Percentiles rank a stretch among this genome's conserved stretches.
Evolutionary conservation across 2,113 vertebrate genomes (phyloP).

Genomic region (Azemiops feae): DNA sequence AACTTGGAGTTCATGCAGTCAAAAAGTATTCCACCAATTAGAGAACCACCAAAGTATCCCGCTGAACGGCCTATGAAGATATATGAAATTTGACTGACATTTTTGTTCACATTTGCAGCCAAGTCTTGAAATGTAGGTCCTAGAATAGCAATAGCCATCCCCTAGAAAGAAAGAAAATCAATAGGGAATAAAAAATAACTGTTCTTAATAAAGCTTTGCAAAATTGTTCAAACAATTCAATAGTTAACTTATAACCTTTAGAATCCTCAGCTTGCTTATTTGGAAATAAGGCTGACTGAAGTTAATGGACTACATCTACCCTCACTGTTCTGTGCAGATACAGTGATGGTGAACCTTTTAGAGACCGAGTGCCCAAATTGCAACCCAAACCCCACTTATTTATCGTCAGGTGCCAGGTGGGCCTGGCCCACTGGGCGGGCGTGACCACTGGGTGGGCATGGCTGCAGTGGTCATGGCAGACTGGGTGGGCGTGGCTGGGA

Average conservation of each 20-base stretch:
- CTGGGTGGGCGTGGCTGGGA: no score
- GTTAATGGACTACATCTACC: background rate
- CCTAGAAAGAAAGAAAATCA: slow-evolving; percentile 69
- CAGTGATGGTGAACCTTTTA: no score
- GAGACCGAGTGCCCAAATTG: no score
- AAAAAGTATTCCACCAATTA: slow-evolving; percentile 84
- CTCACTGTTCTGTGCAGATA: background rate
- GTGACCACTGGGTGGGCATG: no score
- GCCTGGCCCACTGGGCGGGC: no score
- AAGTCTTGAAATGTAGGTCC: slow-evolving; percentile 90
- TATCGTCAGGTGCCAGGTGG: no score
- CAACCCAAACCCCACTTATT: no score
- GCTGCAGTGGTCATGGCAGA: no score
- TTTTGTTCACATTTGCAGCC: slow-evolving; percentile 82
- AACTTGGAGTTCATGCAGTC: slow-evolving; percentile 81
- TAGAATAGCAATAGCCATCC: slow-evolving; percentile 85
- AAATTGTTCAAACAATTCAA: background rate
- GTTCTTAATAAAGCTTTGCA: background rate
- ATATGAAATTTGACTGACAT: slow-evolving; percentile 87
- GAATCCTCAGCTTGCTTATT: background rate
- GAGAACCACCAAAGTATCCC: slow-evolving; percentile 86
- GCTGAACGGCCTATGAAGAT: slow-evolving; percentile 86
- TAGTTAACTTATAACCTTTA: background rate
- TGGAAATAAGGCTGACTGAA: background rate
- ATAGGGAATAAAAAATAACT: background rate